A percentile compares a stretch with the other conserved stretches of the same genome.
phyloP scores from a whole-genome alignment of 2,113 vertebrate genomes.

The Lontra canadensis region DNA sequence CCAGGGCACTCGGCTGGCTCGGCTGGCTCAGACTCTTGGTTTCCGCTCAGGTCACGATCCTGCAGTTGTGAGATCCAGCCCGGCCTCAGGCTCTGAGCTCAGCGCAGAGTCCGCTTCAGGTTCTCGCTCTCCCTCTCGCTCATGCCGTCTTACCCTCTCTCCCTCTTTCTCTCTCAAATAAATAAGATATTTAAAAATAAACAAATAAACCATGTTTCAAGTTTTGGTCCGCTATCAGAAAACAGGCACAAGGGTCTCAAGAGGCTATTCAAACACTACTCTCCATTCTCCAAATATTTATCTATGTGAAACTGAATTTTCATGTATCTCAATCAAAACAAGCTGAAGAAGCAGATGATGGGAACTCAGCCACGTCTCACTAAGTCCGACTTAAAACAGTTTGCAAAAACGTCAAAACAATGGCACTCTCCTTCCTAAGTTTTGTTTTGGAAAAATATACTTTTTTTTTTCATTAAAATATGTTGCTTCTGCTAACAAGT shows the following conservation, averaged over 20 bases:
- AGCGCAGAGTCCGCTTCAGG: neutral
- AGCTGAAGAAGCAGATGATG: neutral
- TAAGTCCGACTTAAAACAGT: neutral
- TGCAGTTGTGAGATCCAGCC: neutral
- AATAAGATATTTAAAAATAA: neutral
- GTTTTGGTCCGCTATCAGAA: neutral
- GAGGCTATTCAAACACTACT: neutral
- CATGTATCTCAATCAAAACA: neutral
- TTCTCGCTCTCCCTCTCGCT: neutral
- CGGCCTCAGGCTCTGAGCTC: neutral
- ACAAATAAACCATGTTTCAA: neutral
- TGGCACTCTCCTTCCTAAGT: neutral
- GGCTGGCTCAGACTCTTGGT: neutral
- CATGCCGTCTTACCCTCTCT: neutral
- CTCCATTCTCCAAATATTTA: neutral
- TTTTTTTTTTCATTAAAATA: slow-evolving; percentile 13
- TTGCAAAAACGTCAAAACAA: neutral
- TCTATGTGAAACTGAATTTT: neutral
- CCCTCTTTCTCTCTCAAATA: neutral
- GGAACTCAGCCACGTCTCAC: neutral
- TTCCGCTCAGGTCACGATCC: neutral
- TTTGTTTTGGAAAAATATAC: neutral
- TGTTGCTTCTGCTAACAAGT: neutral
- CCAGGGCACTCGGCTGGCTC: neutral
- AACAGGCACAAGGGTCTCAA: neutral